Conservation (phyloP, 2,797 vertebrate genomes). For the Chrysocyon brachyurus region DNA sequence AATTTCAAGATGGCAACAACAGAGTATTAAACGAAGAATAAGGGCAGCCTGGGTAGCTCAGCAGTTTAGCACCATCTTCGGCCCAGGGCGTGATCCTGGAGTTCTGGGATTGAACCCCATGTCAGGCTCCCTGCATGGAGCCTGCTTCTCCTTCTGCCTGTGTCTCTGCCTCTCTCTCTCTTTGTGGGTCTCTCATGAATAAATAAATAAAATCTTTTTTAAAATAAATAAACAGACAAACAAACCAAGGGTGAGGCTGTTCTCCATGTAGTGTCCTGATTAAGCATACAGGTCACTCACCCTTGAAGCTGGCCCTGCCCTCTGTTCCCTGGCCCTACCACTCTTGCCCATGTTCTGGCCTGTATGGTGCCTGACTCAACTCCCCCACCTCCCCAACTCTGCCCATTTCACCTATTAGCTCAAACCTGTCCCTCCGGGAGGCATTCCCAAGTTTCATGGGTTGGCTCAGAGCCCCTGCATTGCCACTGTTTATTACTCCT, state of each 20-base stretch:
- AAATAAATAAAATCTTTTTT: no score
- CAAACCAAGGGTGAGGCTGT: background rate
- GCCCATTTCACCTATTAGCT: background rate
- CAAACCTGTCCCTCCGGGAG: background rate
- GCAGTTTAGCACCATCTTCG: no score
- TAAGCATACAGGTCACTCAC: no score
- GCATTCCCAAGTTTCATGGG: background rate
- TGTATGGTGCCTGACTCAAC: background rate
- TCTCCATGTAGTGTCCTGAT: background rate
- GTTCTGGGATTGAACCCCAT: no score
- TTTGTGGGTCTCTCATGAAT: no score
- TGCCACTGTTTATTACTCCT: background rate
- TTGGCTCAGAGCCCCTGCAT: background rate
- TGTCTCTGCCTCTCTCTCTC: no score
- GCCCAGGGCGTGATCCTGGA: no score
- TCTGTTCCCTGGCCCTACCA: background rate
- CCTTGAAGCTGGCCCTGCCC: background rate
- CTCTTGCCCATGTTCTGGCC: background rate
- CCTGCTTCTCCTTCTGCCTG: no score
- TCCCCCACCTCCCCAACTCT: background rate
- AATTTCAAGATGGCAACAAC: background rate
- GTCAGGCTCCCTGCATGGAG: no score
- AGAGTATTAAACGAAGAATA: background rate
- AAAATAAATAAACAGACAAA: background rate
- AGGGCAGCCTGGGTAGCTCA: no score